Evolutionary conservation across 2,888 invertebrate species (phyloP), one percentile per base, ranked within the genome.

Genomic region (Lycia hirtaria): DNA sequence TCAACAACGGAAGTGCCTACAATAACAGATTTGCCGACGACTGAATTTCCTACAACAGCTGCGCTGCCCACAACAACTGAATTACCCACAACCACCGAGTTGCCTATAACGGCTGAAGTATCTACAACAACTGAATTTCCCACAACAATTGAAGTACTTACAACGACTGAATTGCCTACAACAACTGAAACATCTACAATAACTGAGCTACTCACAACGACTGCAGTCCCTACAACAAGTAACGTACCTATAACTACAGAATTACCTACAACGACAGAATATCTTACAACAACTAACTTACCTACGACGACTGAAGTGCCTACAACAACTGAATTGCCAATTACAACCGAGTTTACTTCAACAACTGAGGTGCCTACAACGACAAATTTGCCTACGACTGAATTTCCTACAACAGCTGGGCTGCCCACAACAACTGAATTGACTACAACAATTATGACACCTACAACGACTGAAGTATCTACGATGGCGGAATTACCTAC

Each of bases 391-490:
- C n/a, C n/a, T 9, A 26, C 35, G 12, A 20, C 48, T 5, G 5
- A n/a, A n/a, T n/a, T n/a, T n/a, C n/a, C 17, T 0, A 17, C 38
- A 12, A 26, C 38, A n/a, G 10, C 33, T 15, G 19, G n/a, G n/a
- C n/a, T 12, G 3, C 35, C 35, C 7, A 15, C 17, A 15, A 40
- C 6, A 5, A 30, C 12, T 2, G 10, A 15, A 10, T 14, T 5
- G 17, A 5, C 28, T 4, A 30, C 30, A 12, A 30, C 30, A 12
- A 30, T n/a, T n/a, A 30, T 7, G 35, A 26, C n/a, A 12, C 17
- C 44, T 14, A 44, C 53, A n/a, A 14, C 35, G 17, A 15, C 14
- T 10, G 17, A 24, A n/a, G n/a, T n/a, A n/a, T n/a, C n/a, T n/a
- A n/a, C n/a, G n/a, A n/a, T n/a, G n/a, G n/a, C n/a, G n/a, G n/a